A percentile compares a stretch with the other conserved stretches of the same genome.
Conservation (phyloP, 2,888 invertebrate genomes). For the Iselma pallidipennis region DNA sequence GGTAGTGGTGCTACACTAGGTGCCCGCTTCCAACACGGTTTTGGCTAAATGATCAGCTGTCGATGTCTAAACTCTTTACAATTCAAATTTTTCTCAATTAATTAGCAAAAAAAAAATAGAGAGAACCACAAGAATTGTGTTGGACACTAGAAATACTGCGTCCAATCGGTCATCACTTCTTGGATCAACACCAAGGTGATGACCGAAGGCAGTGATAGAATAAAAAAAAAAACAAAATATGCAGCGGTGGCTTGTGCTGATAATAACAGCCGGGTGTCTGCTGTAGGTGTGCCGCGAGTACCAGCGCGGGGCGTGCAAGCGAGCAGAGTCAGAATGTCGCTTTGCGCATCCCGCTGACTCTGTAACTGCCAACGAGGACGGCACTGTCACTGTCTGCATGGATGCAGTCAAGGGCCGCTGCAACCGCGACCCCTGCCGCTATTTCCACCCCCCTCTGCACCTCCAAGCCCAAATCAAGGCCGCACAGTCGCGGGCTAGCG, state of each 20-base stretch:
- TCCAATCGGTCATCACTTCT: slow-evolving; percentile 21
- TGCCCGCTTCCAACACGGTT: background rate
- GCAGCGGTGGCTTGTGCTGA: slow-evolving; percentile 53
- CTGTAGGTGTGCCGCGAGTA: slow-evolving; percentile 97
- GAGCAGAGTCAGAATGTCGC: slow-evolving; percentile 97
- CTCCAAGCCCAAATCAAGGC: slow-evolving; percentile 98
- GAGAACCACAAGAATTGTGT: background rate
- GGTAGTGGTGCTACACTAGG: background rate
- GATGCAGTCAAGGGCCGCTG: slow-evolving; percentile 99
- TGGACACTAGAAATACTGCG: slow-evolving; percentile 18
- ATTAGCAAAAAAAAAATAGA: background rate
- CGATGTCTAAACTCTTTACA: background rate
- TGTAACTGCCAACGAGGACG: slow-evolving; percentile 96
- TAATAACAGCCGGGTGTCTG: slow-evolving; percentile 54
- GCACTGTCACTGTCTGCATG: slow-evolving; percentile 99
- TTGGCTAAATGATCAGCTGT: background rate
- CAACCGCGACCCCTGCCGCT: slow-evolving; percentile 99
- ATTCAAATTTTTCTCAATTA: background rate
- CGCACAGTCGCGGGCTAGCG: slow-evolving; percentile 92
- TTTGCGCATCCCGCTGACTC: slow-evolving; percentile 98
- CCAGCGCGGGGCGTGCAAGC: slow-evolving; percentile 98
- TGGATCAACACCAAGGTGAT: background rate
- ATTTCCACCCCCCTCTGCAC: slow-evolving; percentile 99
- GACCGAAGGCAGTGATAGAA: slow-evolving; percentile 28
- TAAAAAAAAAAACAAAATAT: too few relatives aligned